Evolutionary conservation across 2,797 vertebrate species (phyloP), one percentile per base, ranked within the genome.

Genomic region (Falco berigora): DNA sequence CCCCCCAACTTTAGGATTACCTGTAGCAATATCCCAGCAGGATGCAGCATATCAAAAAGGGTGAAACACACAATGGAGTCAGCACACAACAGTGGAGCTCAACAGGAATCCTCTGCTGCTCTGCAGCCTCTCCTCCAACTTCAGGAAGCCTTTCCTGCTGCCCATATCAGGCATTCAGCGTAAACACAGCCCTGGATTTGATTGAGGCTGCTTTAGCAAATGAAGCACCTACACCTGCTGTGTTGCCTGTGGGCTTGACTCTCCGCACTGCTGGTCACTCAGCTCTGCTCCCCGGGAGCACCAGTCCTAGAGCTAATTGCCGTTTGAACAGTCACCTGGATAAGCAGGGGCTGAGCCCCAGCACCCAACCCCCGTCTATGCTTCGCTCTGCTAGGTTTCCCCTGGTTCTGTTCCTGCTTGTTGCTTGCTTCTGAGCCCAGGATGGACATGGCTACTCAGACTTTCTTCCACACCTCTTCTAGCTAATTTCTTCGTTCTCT

Each of bases 11-110:
- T 85, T 8, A 74, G 24, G 5, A 58, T 82, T 85, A 76, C 58
- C 66, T 67, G 34, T 4, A 72, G 69, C 46, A 79, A 49, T 2
- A 63, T 3, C 40, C 34, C 28, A 55, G 27, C 25, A 75, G 16
- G 5, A 78, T 79, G 46, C 2, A 81, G 46, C 27, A 46, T 9
- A 18, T 0, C 16, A 36, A 58, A 75, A 90, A 68, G 1, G 3
- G 5, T 10, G 52, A 44, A 44, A 64, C 9, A 13, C 5, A 38
- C 0, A 0, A 32, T 4, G 2, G 12, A 5, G 14, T 16, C 36
- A 67, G 46, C 36, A 34, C 28, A 53, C 14, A 38, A 15, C 0
- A 1, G 4, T 15, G 3, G 8, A 3, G 8, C 27, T 59, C 50
- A 32, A 16, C 5, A 68, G 12, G 6, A 72, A 4, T 6, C 10